Conservation (phyloP, 2,113 vertebrate species). For the Galeopterus variegatus region DNA sequence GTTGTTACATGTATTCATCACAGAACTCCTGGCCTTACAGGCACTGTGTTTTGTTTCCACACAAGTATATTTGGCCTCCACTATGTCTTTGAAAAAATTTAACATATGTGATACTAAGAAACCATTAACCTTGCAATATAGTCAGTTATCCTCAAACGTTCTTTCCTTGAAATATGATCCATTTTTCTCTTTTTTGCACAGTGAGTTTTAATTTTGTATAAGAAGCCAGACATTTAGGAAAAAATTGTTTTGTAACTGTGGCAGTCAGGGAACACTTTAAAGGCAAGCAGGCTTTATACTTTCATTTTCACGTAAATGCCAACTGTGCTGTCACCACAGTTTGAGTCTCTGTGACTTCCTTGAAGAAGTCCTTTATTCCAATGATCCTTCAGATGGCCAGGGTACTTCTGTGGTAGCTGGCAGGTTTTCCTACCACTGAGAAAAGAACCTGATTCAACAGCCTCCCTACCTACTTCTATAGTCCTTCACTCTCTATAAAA, state of each 20-base stretch:
- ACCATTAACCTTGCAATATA: background rate
- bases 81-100: background rate
- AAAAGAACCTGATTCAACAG: conserved; percentile 14
- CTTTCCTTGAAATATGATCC: background rate
- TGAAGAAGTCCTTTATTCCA: conserved; percentile 33
- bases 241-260: conserved; percentile 15
- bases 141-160: background rate
- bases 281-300: background rate
- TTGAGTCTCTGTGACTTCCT: background rate
- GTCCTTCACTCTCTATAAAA: conserved; percentile 30
- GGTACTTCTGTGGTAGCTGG: background rate
- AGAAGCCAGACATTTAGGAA: background rate
- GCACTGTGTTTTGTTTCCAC: background rate
- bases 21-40: background rate
- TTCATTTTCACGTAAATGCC: conserved; percentile 18
- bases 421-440: conserved; percentile 6
- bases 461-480: background rate
- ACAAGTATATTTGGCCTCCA: background rate
- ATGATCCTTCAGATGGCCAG: background rate
- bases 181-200: background rate
- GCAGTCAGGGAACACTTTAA: background rate
- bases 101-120: background rate
- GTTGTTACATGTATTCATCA: background rate
- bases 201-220: conserved; percentile 60
- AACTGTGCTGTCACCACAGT: background rate